phyloP scores from a whole-genome alignment of 2,888 invertebrate species.

The Athripsodes cinereus region DNA sequence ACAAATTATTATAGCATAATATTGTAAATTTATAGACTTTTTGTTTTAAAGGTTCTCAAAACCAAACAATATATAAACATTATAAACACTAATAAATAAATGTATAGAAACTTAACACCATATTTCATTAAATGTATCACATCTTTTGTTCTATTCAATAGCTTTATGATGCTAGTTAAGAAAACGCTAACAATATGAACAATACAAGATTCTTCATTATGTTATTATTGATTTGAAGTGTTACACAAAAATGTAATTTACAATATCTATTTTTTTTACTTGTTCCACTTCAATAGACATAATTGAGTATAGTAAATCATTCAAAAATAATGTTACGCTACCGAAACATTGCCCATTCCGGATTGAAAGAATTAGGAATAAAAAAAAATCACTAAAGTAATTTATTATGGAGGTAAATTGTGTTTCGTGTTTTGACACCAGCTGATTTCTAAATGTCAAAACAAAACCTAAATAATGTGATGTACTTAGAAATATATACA shows the following conservation, averaged over 20 bases:
- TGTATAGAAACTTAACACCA: no score
- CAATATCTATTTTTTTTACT: constrained; percentile 8
- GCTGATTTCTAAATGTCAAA: no score
- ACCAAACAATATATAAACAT: background rate
- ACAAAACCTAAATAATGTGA: no score
- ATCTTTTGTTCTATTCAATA: background rate
- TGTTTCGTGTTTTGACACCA: no score
- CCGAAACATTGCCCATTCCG: background rate
- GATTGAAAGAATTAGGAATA: no score
- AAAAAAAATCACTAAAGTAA: no score
- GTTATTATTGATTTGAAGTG: background rate
- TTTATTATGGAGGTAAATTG: no score
- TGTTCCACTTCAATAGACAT: constrained; percentile 14
- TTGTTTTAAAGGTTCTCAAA: background rate
- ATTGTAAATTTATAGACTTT: background rate
- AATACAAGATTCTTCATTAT: background rate
- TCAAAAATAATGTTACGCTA: background rate
- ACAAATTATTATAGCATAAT: background rate
- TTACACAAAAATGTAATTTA: constrained; percentile 15
- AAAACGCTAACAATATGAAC: background rate
- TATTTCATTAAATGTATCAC: background rate
- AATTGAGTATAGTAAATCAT: constrained; percentile 20
- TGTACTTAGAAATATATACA: no score
- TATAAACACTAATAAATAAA: no score
- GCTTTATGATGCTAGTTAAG: background rate